Evolutionary conservation across 2,797 vertebrate species (phyloP).

Genomic region (Chaenodraco wilsoni): DNA sequence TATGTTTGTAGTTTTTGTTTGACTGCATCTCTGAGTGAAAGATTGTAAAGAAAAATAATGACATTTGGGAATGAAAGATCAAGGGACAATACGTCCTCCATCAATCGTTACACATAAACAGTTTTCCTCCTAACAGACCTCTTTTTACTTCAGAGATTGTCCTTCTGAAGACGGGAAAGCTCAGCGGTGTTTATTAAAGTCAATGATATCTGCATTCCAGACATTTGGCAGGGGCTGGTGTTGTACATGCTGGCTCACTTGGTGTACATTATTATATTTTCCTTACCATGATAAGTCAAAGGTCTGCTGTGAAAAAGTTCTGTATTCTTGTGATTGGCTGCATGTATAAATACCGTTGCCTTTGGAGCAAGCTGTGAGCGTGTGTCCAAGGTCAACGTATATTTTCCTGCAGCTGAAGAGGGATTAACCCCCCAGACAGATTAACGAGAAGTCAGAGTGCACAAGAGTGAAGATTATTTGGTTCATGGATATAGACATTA

Average conservation of each 20-base stretch:
- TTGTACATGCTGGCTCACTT: not conserved
- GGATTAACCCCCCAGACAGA: constrained; percentile 54
- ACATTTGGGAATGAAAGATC: too few relatives aligned
- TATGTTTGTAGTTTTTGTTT: too few relatives aligned
- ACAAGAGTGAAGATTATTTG: constrained; percentile 11
- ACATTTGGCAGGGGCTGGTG: not conserved
- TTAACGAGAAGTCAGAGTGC: constrained; percentile 31
- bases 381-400: constrained; percentile 40
- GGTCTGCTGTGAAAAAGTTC: not conserved
- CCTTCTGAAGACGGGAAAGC: not conserved
- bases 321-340: not conserved
- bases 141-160: not conserved
- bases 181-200: not conserved
- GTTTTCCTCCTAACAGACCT: not conserved
- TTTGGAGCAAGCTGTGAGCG: not conserved
- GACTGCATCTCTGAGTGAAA: too few relatives aligned
- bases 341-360: not conserved
- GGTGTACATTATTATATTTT: not conserved
- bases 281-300: not conserved
- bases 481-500: not conserved
- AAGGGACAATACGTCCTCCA: too few relatives aligned
- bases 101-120: too few relatives aligned
- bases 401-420: constrained; percentile 31
- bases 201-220: not conserved
- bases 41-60: too few relatives aligned